These are phyloP conservation scores for Hydrozoanthus tunicans DNA, from an alignment of 64 coral and sea anemone genomes.

Conservation along the genomic window DNA sequence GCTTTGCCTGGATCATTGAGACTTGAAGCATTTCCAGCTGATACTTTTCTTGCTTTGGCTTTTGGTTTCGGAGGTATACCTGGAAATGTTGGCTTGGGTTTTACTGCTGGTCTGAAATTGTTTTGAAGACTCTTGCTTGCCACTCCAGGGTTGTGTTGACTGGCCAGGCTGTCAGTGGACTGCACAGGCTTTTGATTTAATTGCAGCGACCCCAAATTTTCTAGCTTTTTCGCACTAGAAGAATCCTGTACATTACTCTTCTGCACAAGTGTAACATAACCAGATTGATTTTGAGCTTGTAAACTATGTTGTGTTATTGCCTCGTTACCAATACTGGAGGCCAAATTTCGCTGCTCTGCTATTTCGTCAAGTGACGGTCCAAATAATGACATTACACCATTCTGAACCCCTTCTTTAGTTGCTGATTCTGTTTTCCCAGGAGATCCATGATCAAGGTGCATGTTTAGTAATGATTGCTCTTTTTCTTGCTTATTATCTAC, in stretches of 20 bases:
- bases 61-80: constrained; percentile 20
- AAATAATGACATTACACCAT: background rate
- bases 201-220: background rate
- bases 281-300: background rate
- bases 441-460: too few species aligned
- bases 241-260: background rate
- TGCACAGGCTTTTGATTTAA: background rate
- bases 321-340: background rate
- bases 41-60: background rate
- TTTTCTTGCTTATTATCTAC: constrained; percentile 5
- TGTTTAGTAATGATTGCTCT: background rate
- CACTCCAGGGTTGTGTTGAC: background rate
- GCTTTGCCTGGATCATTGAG: background rate
- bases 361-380: constrained; percentile 33
- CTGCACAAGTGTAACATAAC: constrained; percentile 3
- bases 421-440: background rate
- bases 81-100: constrained; percentile 60
- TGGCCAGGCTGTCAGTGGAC: background rate
- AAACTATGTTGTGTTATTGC: background rate
- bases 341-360: background rate
- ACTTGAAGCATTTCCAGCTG: constrained; percentile 1
- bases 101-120: constrained; percentile 58
- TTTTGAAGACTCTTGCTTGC: background rate
- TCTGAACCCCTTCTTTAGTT: constrained; percentile 19
- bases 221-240: background rate